Evolutionary conservation across 1,140 invertebrate species (phyloP), one percentile per base, ranked within the genome.

Genomic region (Halictus rubicundus): DNA sequence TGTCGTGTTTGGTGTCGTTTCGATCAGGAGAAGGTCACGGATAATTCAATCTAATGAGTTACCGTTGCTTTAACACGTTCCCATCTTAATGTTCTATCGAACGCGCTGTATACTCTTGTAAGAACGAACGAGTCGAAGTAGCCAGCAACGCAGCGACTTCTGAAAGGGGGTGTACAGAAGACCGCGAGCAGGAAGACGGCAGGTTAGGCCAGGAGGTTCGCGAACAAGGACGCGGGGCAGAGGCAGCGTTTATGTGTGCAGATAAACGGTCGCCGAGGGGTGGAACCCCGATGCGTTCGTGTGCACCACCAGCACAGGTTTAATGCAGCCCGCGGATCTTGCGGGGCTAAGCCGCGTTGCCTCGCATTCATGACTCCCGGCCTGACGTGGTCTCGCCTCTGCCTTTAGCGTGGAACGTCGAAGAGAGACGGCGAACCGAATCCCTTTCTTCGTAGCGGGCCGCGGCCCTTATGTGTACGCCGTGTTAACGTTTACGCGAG

Each of bases 401-500:
- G 42, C 59, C 27, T 49, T 39, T 16, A 5, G 16, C n/a, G 5
- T 6, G 37, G 19, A 8, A 42, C 9, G 16, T 16, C 7, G 39
- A 49, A 57, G 49, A 32, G 6, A 23, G 66, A 12, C 16, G 19
- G 10, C 9, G 46, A 19, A 69, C 63, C 68, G 70, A 75, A 69
- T 63, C 66, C 78, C 81, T 83, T 74, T 75, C 71, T 69, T 80
- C 78, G 80, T 16, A 21, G 27, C 68, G 52, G 60, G 57, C 42
- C 72, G 32, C 32, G 59, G 39, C 77, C 75, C 76, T 75, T 76
- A 64, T 27, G 46, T 79, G 68, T 52, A 68, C 69, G 66, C 37
- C 64, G 73, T 78, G 86, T 84, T 84, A 86, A 79, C 85, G 87
- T 89, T 90, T 89, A 88, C 86, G 79, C 83, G 77, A 82, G 82